These are phyloP conservation scores for Melanostoma scalare DNA, from an alignment of 2,888 invertebrate species.

Conservation along the genomic window DNA sequence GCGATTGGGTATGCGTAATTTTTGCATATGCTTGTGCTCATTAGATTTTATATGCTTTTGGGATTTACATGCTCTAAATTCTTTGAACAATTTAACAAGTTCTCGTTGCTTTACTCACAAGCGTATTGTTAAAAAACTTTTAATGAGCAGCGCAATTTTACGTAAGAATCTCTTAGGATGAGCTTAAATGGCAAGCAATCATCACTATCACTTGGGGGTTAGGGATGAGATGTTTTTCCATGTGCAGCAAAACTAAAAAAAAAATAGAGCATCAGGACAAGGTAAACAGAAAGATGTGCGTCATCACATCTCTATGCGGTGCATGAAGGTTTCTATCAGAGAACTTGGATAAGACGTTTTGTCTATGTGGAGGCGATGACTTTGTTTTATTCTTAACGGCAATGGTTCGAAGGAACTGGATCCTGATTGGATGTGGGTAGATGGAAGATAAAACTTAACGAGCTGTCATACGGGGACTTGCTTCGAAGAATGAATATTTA, in stretches of 20 bases:
- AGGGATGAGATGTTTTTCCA: neutral
- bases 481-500: too few species aligned
- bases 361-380: too few species aligned
- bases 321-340: slow-evolving; percentile 13
- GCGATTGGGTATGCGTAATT: slow-evolving; percentile 58
- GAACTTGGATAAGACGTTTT: neutral
- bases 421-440: too few species aligned
- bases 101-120: neutral
- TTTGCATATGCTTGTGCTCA: slow-evolving; percentile 36
- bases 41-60: slow-evolving; percentile 48
- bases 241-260: neutral
- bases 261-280: slow-evolving; percentile 37
- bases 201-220: neutral
- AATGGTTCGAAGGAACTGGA: too few species aligned
- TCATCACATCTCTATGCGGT: slow-evolving; percentile 17
- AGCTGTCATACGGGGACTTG: too few species aligned
- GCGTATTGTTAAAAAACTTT: slow-evolving; percentile 54
- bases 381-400: too few species aligned
- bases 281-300: slow-evolving; percentile 48
- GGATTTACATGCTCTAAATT: slow-evolving; percentile 61
- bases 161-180: slow-evolving; percentile 8
- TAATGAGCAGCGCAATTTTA: slow-evolving; percentile 57
- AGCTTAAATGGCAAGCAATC: neutral
- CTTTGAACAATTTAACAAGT: slow-evolving; percentile 44
- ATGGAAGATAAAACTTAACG: too few species aligned